Conservation (phyloP, 2,888 invertebrate species). For the Punctoribates punctum region DNA sequence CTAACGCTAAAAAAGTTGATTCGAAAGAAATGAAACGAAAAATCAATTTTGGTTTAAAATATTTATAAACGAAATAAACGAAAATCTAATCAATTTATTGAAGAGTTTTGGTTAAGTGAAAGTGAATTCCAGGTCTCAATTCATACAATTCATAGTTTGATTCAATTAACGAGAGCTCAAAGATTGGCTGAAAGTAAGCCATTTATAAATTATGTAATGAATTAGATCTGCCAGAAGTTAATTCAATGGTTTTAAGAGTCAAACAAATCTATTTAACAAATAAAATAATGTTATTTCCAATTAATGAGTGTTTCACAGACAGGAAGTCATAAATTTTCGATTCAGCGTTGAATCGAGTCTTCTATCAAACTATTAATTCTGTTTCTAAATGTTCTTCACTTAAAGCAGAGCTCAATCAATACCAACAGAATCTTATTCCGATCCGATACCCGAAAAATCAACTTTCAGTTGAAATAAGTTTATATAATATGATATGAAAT, state of each 20-base stretch:
- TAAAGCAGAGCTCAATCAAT: not conserved
- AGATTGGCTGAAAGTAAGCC: no score
- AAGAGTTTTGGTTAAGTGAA: not conserved
- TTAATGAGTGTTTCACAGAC: not conserved
- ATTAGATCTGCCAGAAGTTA: not conserved
- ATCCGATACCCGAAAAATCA: not conserved
- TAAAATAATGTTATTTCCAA: slow-evolving; percentile 3
- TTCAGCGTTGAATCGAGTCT: not conserved
- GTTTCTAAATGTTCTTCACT: not conserved
- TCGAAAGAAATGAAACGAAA: not conserved
- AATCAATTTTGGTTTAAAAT: no score
- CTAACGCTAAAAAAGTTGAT: not conserved
- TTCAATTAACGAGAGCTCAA: no score
- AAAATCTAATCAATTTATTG: not conserved
- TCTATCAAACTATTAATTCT: slow-evolving; percentile 12
- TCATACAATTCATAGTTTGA: no score
- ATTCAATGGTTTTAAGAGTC: slow-evolving; percentile 13
- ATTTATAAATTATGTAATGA: not conserved
- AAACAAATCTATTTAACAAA: slow-evolving; percentile 18
- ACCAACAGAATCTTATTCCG: slow-evolving; percentile 1
- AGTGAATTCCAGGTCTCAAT: no score
- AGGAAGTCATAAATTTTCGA: slow-evolving; percentile 20
- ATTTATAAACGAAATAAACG: not conserved
- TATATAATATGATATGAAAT: slow-evolving; percentile 15
- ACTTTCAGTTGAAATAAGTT: slow-evolving; percentile 28